Base-by-base conservation (phyloP, 2,888 invertebrate genomes). In the Andrena trimmerana region DNA sequence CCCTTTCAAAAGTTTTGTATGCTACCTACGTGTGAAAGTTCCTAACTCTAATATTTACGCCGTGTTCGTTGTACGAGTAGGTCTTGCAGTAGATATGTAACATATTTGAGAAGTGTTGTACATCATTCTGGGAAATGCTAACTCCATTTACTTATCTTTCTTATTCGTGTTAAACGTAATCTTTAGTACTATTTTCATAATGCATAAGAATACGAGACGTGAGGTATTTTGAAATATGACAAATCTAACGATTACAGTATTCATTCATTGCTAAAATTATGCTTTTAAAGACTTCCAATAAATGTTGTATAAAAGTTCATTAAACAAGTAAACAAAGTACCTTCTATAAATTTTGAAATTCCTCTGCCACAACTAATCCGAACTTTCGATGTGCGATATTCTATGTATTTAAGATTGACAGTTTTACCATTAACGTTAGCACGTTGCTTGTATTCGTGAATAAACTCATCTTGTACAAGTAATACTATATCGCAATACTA, bases 1-100 rank as follows among this genome's bases (percentile, higher is more conserved):
- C 69, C 52, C 13, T 6, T 57, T 69, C 10, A 16, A 20, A 20
- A 48, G 57, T 77, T 81, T 79, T 74, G 31, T 83, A 68, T 78
- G 36, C 36, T 83, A 81, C 59, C 48, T 79, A 75, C 54, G 74
- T 10, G 29, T 73, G 52, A 62, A 86, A 82, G 78, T 87, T 86
- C 78, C 82, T 85, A 86, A 81, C 85, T 86, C 74, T 71, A 42
- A 84, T 62, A 72, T 73, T 81, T 71, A 70, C 36, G n/a, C 68
- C 36, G 33, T 79, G 68, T 71, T 80, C 60, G 73, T 57, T 85
- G 66, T 82, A 68, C 54, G 33, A 72, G 67, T 84, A 74, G 66
- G 48, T 73, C 59, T 68, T 81, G 27, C 36, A 31, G 2, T 57
- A 52, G 48, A 29, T 50, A 29, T 78, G 50, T 72, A 66, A 50